Conservation (phyloP, 2,797 vertebrate species). For the Phylloscopus collybita region DNA sequence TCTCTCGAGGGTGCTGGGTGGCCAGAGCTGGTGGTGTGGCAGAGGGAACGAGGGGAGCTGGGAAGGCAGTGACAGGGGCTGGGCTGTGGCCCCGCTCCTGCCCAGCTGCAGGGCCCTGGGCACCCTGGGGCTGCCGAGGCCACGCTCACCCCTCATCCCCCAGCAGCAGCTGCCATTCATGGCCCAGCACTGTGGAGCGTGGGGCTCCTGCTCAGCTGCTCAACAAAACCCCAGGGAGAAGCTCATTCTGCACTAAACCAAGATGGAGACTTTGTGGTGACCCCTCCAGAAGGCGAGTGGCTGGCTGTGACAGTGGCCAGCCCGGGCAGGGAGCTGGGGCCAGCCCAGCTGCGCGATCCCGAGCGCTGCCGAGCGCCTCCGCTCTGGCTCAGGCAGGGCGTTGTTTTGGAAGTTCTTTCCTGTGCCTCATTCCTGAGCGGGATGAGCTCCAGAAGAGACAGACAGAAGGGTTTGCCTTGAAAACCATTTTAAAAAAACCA, state of each 20-base stretch:
- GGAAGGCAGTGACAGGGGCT: accelerated
- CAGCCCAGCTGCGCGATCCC: not conserved
- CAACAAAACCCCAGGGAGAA: not conserved
- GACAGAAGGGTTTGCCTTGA: not conserved
- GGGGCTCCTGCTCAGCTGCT: not conserved
- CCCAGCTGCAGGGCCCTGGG: not conserved
- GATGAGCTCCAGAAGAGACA: conserved; percentile 1
- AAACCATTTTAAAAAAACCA: not conserved
- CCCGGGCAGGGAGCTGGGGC: not conserved
- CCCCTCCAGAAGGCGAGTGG: not conserved
- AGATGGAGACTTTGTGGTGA: not conserved
- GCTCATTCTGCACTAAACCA: not conserved
- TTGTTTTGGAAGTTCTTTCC: conserved; percentile 68
- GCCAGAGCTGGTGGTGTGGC: accelerated
- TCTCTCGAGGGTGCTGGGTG: not conserved
- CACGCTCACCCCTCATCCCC: accelerated
- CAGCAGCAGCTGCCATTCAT: accelerated
- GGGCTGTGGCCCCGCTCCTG: not conserved
- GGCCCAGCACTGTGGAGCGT: accelerated
- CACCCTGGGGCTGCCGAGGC: accelerated
- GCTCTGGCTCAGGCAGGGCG: not conserved
- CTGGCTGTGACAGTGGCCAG: accelerated
- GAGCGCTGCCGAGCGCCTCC: accelerated
- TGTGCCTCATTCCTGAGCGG: conserved; percentile 58
- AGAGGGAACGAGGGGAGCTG: accelerated